Evolutionary conservation across 2,888 invertebrate species (phyloP), one percentile per base, ranked within the genome.

Genomic region (Cancer borealis): DNA sequence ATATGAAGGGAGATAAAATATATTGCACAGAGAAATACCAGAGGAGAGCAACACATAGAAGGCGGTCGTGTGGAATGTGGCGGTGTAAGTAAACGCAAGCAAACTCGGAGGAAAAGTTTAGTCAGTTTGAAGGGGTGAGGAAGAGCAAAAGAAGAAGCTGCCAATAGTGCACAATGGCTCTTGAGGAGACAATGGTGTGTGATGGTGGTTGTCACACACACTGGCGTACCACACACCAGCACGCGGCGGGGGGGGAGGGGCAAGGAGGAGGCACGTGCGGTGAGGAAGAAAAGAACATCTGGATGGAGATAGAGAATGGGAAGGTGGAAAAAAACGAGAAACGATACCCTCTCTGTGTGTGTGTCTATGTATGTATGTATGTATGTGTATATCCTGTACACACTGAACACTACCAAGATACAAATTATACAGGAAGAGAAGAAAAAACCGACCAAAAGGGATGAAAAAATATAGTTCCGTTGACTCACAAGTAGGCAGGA

Each of bases 121-220:
- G 79, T 79, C 79, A 79, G 79, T 79, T 79, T 79, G 79, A 79
- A 66, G 79, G 79, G 79, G 79, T 79, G 79, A 79, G 79, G 30
- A 30, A 30, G 30, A 10, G 79, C 6, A 30, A 79, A 79, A 79
- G 79, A 79, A 79, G 79, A 30, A 79, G 79, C 79, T 79, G 79
- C 79, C 79, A 79, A 30, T 30, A 10, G 79, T 79, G 79, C 30
- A 79, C 79, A 79, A 79, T 30, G 30, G 26, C 30, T 6, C 79
- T 79, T 26, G 30, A 79, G 79, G 79, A 79, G 79, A 79, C 79
- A 79, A 79, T 79, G 79, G 79, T 30, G 26, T 79, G 79, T 79
- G 79, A 79, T 30, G 79, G 79, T 79, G 79, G 30, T 26, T 79
- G 79, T 79, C 79, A 79, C 79, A 79, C 10, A 30, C 79, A 79